phyloP scores from a whole-genome alignment of 2,888 invertebrate species.

The Melolontha melolontha region DNA sequence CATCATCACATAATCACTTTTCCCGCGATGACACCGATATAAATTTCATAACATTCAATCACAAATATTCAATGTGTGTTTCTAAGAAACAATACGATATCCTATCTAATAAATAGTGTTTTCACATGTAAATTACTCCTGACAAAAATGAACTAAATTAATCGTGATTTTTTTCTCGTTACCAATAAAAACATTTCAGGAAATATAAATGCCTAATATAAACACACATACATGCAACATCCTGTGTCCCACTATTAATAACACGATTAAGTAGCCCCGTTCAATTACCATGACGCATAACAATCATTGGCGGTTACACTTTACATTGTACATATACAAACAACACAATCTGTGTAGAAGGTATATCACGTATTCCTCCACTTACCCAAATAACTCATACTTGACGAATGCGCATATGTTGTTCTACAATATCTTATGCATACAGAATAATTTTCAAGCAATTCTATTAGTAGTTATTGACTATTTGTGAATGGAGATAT shows the following conservation, averaged over 20 bases:
- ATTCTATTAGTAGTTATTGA: too few relatives aligned
- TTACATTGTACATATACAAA: neutral
- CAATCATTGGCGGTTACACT: constrained; percentile 14
- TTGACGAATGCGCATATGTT: neutral
- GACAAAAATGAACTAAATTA: too few relatives aligned
- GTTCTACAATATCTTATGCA: neutral
- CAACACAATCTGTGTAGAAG: constrained; percentile 4
- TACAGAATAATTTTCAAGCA: too few relatives aligned
- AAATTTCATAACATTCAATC: too few relatives aligned
- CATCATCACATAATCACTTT: too few relatives aligned
- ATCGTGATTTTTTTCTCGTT: too few relatives aligned
- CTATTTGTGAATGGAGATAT: too few relatives aligned
- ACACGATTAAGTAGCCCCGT: constrained; percentile 22
- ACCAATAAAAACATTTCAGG: neutral
- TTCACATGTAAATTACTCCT: too few relatives aligned
- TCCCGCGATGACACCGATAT: too few relatives aligned
- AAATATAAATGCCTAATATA: constrained; percentile 3
- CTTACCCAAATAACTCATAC: constrained; percentile 30
- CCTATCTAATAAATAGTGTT: too few relatives aligned
- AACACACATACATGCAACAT: constrained; percentile 7
- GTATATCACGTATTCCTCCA: constrained; percentile 22
- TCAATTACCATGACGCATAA: constrained; percentile 16
- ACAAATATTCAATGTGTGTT: too few relatives aligned
- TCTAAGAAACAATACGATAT: too few relatives aligned
- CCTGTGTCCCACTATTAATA: constrained; percentile 35